A percentile compares a stretch with the other conserved stretches of the same genome.
Conservation (phyloP, 2,888 invertebrate species). For the Drosophila mimica region DNA sequence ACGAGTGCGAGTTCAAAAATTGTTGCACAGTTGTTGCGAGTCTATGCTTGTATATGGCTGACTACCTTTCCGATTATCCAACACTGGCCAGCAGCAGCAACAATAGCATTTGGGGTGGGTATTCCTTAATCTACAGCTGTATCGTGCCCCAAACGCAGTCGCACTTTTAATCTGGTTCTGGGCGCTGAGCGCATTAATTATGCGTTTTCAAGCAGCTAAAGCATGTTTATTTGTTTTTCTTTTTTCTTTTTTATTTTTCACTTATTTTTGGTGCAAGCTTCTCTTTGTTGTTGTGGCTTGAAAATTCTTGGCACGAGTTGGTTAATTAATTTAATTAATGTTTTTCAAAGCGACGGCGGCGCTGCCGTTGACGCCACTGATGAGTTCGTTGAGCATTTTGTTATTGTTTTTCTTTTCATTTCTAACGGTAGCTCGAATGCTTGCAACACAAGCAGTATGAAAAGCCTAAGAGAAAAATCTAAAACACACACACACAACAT, state of each 20-base stretch:
- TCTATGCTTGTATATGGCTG: constrained; percentile 25
- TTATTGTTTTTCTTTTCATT: constrained; percentile 19
- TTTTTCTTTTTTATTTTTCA: neutral
- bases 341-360: constrained; percentile 71
- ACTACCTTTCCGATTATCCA: constrained; percentile 54
- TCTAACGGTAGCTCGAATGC: constrained; percentile 72
- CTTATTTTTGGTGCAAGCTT: constrained; percentile 45
- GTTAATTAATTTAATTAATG: constrained; percentile 80
- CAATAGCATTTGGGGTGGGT: constrained; percentile 10
- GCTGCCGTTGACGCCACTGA: constrained; percentile 58
- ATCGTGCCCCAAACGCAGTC: constrained; percentile 29
- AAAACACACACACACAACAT: constrained; percentile 6
- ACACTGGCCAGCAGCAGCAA: constrained; percentile 3
- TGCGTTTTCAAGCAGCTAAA: constrained; percentile 72
- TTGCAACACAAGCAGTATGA: constrained; percentile 40
- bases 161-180: constrained; percentile 75
- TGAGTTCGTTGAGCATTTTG: constrained; percentile 53
- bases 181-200: constrained; percentile 80
- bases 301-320: constrained; percentile 78
- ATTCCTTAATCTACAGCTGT: constrained; percentile 2
- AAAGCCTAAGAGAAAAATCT: constrained; percentile 37
- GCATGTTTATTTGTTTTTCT: constrained; percentile 5
- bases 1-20: constrained; percentile 16
- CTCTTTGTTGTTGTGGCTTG: constrained; percentile 31
- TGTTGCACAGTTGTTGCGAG: constrained; percentile 2